phyloP scores from a whole-genome alignment of 2,888 invertebrate species.

The Anodontia alba region DNA sequence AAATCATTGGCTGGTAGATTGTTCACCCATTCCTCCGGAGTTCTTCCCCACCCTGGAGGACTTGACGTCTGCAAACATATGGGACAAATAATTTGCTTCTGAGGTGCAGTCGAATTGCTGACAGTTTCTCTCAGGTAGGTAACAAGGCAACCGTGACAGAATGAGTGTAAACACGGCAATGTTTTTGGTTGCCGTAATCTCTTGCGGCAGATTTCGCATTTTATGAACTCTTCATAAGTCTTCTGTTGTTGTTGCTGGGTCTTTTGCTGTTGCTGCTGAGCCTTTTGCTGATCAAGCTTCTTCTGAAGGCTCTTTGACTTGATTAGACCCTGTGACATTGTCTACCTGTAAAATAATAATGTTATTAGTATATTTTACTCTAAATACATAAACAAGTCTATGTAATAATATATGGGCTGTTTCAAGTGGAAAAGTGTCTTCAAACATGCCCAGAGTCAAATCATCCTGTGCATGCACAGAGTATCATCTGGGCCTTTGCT shows the following conservation, averaged over 20 bases:
- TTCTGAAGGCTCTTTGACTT: neutral
- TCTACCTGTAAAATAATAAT: too few species aligned
- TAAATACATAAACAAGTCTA: too few species aligned
- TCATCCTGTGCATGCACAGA: too few species aligned
- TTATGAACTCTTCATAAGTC: constrained; percentile 42
- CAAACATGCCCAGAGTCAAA: too few species aligned
- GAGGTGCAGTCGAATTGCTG: neutral
- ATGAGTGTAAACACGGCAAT: constrained; percentile 52
- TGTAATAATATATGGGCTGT: too few species aligned
- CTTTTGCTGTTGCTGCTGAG: neutral
- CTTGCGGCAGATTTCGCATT: constrained; percentile 54
- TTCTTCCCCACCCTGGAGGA: constrained; percentile 21
- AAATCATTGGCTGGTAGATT: constrained; percentile 60
- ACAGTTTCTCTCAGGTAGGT: constrained; percentile 43
- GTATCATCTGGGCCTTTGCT: too few species aligned
- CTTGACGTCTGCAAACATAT: constrained; percentile 45
- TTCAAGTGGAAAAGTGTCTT: too few species aligned
- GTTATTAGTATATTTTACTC: too few species aligned
- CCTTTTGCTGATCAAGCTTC: constrained; percentile 6
- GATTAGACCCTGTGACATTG: neutral
- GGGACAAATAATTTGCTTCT: constrained; percentile 40
- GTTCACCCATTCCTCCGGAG: constrained; percentile 40
- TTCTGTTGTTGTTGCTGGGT: neutral
- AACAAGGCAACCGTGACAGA: constrained; percentile 47
- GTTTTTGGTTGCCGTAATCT: constrained; percentile 46